Evolutionary conservation across 2,888 invertebrate species (phyloP).

Genomic region (Augochlorella aurata): DNA sequence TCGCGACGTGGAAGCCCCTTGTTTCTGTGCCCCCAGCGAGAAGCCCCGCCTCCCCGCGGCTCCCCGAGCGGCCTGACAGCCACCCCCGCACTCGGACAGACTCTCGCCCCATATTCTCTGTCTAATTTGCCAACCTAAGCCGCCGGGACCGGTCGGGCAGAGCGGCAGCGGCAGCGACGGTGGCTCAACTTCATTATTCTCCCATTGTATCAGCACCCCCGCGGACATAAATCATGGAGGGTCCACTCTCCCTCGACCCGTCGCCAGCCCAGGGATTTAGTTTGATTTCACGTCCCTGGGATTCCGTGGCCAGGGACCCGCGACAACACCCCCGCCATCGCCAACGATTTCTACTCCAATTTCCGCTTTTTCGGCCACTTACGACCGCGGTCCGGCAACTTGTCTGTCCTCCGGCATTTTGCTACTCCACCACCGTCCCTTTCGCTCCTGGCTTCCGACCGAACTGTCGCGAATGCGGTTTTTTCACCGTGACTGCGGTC

Average conservation of each 20-base stretch:
- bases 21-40: conserved; percentile 62
- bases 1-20: conserved; percentile 69
- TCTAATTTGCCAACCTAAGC: conserved; percentile 78
- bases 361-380: conserved; percentile 61
- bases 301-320: conserved; percentile 52
- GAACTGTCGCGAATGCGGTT: conserved; percentile 1
- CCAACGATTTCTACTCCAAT: conserved; percentile 60
- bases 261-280: conserved; percentile 66
- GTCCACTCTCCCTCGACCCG: conserved; percentile 45
- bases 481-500: not conserved
- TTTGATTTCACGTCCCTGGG: conserved; percentile 69
- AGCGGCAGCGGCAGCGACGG: conserved; percentile 64
- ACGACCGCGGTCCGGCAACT: conserved; percentile 18
- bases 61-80: conserved; percentile 36
- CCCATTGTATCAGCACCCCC: conserved; percentile 78
- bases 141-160: conserved; percentile 71
- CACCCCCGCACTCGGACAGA: conserved; percentile 56
- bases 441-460: not conserved
- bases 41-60: conserved; percentile 16
- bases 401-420: conserved; percentile 26
- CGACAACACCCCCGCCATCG: conserved; percentile 34
- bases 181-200: conserved; percentile 80
- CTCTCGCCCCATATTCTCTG: conserved; percentile 72
- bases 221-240: conserved; percentile 77
- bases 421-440: not conserved